These are phyloP conservation scores for Bhutanitis thaidina DNA, from an alignment of 2,888 invertebrate genomes.

Conservation along the genomic window DNA sequence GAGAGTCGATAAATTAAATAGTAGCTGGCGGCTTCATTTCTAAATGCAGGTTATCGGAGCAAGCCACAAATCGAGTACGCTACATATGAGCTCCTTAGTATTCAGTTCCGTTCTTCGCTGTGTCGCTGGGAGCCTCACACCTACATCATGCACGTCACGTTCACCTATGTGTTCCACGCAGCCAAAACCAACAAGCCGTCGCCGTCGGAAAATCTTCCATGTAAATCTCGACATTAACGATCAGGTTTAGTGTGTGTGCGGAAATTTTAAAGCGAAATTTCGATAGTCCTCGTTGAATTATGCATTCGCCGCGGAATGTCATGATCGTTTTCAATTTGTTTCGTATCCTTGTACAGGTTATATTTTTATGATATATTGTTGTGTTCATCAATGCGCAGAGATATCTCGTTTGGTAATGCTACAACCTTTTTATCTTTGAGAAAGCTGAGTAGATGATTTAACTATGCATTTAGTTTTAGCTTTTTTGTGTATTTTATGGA, in stretches of 20 bases:
- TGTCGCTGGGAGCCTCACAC: constrained; percentile 63
- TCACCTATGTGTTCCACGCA: constrained; percentile 73
- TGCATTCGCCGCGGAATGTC: constrained; percentile 3
- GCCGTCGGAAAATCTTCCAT: constrained; percentile 69
- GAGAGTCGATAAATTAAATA: constrained; percentile 72
- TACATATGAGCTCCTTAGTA: constrained; percentile 71
- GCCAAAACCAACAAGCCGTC: constrained; percentile 52
- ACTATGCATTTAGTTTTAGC: too few relatives aligned
- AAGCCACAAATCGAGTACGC: constrained; percentile 73
- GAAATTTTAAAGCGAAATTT: constrained; percentile 49
- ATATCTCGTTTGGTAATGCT: too few relatives aligned
- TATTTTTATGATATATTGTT: too few relatives aligned
- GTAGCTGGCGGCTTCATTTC: constrained; percentile 71
- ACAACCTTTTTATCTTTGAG: too few relatives aligned
- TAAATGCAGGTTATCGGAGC: constrained; percentile 78
- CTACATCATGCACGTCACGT: constrained; percentile 69
- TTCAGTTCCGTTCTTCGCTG: constrained; percentile 57
- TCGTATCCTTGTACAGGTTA: neutral
- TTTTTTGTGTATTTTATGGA: too few relatives aligned
- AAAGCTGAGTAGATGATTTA: too few relatives aligned
- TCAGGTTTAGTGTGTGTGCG: constrained; percentile 68
- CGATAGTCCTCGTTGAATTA: constrained; percentile 12
- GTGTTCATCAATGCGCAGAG: too few relatives aligned
- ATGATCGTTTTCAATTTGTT: constrained; percentile 5
- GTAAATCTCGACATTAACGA: constrained; percentile 77